Conservation (phyloP, 2,888 invertebrate species). For the Platycnemis pennipes region DNA sequence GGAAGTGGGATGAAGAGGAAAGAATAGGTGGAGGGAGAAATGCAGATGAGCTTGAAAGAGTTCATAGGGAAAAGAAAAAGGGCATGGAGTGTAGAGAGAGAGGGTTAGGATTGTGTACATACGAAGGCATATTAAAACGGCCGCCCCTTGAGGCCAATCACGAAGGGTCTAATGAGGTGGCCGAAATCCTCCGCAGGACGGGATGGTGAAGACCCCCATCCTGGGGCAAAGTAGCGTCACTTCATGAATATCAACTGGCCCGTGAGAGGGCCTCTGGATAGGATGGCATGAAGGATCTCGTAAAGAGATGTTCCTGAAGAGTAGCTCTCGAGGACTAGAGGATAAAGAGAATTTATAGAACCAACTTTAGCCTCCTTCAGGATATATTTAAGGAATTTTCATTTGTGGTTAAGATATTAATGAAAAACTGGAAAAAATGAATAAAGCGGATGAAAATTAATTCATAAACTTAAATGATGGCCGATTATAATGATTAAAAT, state of each 20-base stretch:
- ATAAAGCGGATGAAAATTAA: no score
- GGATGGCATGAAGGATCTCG: background rate
- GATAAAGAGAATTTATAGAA: background rate
- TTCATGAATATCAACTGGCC: slow-evolving; percentile 48
- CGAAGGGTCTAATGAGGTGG: slow-evolving; percentile 24
- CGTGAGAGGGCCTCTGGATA: background rate
- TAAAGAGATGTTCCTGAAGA: background rate
- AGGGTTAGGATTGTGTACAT: background rate
- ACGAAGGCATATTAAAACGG: background rate
- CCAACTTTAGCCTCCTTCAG: background rate
- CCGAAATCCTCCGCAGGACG: background rate
- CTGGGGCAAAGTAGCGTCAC: background rate
- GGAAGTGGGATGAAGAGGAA: no score
- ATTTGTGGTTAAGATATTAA: no score
- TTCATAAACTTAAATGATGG: no score
- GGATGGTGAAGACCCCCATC: background rate
- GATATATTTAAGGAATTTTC: no score
- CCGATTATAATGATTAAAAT: no score
- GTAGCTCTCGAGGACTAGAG: background rate
- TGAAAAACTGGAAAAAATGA: no score
- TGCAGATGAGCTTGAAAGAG: no score
- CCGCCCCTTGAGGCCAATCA: background rate
- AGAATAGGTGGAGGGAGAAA: no score
- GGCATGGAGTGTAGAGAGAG: background rate
- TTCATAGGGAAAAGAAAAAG: no score